Conservation (phyloP, 2,888 invertebrate genomes). For the Leuctra nigra region DNA sequence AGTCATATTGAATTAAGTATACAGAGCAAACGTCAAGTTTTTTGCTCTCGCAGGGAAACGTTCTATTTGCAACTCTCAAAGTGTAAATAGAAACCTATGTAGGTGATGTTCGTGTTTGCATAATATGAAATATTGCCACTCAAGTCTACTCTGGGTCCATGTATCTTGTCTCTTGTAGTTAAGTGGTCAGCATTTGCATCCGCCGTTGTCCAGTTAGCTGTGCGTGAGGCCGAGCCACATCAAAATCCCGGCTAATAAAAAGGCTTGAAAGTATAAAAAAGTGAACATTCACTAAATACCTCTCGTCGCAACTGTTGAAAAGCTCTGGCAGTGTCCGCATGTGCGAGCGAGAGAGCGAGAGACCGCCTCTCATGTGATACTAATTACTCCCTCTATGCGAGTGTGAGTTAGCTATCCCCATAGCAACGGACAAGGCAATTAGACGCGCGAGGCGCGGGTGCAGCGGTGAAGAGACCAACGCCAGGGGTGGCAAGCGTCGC, state of each 20-base stretch:
- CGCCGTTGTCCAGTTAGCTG: no score
- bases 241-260: conserved; percentile 16
- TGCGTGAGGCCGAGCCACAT: no score
- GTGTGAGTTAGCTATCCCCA: conserved; percentile 22
- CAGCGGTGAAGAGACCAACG: conserved; percentile 10
- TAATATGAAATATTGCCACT: no score
- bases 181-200: no score
- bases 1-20: no score
- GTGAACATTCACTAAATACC: conserved; percentile 16
- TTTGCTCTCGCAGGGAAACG: no score
- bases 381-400: conserved; percentile 23
- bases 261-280: conserved; percentile 15
- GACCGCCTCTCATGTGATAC: conserved; percentile 26
- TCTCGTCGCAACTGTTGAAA: background rate
- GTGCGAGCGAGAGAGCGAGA: conserved; percentile 8
- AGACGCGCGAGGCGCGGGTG: conserved; percentile 22
- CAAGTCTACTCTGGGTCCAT: no score
- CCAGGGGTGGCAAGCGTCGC: conserved; percentile 17
- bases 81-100: no score
- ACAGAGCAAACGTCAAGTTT: no score
- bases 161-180: no score
- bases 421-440: conserved; percentile 29
- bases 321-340: background rate
- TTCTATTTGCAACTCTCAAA: no score
- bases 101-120: no score